Conservation (phyloP, 2,797 vertebrate genomes). For the Ctenopoma kingsleyae region DNA sequence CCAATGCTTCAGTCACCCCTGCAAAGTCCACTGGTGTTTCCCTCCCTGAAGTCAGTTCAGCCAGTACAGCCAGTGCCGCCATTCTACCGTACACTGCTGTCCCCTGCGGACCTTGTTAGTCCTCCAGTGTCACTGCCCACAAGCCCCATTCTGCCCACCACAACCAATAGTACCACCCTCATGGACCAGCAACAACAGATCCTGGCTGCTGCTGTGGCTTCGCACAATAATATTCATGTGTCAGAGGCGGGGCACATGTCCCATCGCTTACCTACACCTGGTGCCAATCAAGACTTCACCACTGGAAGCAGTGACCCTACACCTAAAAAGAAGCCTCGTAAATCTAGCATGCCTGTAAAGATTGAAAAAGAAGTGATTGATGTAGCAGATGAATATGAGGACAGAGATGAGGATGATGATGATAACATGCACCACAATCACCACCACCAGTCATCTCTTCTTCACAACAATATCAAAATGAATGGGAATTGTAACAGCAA, state of each 20-base stretch:
- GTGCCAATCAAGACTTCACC: constrained; percentile 79
- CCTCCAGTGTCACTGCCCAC: constrained; percentile 95
- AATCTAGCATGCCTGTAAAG: constrained; percentile 99
- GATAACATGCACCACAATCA: constrained; percentile 81
- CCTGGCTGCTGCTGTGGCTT: constrained; percentile 81
- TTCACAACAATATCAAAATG: constrained; percentile 84
- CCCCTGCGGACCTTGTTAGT: constrained; percentile 94
- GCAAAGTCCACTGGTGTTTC: constrained; percentile 95
- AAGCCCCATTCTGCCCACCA: constrained; percentile 94
- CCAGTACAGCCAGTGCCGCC: constrained; percentile 94
- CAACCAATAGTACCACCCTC: constrained; percentile 82
- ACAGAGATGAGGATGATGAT: constrained; percentile 95
- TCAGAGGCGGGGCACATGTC: constrained; percentile 75
- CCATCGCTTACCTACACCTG: constrained; percentile 84
- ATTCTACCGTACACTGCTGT: constrained; percentile 96
- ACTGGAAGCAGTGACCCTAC: constrained; percentile 87
- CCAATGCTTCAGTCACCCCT: constrained; percentile 94
- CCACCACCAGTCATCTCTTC: constrained; percentile 78
- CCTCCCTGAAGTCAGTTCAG: constrained; percentile 96
- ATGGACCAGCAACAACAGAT: constrained; percentile 86
- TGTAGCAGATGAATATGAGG: constrained; percentile 95
- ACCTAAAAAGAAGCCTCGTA: constrained; percentile 98
- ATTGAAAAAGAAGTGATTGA: constrained; percentile 99
- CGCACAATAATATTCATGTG: constrained; percentile 77
- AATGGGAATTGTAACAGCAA: constrained; percentile 85